Evolutionary conservation across 2,888 invertebrate genomes (phyloP), one percentile per base, ranked within the genome.

Genomic region (Polydrusus pterygomalis): DNA sequence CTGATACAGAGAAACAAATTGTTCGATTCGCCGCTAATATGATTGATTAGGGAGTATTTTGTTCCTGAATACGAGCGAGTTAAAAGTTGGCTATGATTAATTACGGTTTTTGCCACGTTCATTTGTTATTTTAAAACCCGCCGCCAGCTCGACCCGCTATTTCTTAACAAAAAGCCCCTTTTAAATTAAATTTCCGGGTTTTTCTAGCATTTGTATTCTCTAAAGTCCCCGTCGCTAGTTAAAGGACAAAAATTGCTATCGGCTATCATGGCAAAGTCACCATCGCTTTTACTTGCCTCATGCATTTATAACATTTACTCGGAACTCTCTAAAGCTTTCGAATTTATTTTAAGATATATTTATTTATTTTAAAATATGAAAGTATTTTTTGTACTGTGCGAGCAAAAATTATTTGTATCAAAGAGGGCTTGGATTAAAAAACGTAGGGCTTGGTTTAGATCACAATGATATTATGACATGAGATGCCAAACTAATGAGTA

Each of bases 21-120:
- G 83, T 82, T 82, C 79, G 80, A 83, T 82, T 82, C 81, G 78
- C 79, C 79, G 81, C 81, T 82, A 80, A 82, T 81, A 83, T 83
- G 84, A 84, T 84, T 83, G 83, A 83, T 84, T 82, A 81, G 79
- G 74, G 74, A 75, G 77, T 80, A 81, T 80, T 83, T 84, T 82
- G 82, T 82, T 82, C 80, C 77, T 63, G 79, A 80, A 80, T 79
- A 73, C 73, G 71, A 73, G 80, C 80, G 77, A 79, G 80, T 80
- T 83, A 81, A 82, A 82, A 81, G 79, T 81, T 81, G 75, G 77
- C 76, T 79, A 77, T 83, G 83, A 83, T 83, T 83, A 82, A 83
- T 83, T 80, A 77, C 78, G 70, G 78, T 73, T 69, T 77, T 80
- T 77, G 78, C 79, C 70, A 78, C 79, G 79, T 80, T 80, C 83